Evolutionary conservation across 1,140 invertebrate genomes (phyloP), one percentile per base, ranked within the genome.

Genomic region (Zaprionus ornatus): DNA sequence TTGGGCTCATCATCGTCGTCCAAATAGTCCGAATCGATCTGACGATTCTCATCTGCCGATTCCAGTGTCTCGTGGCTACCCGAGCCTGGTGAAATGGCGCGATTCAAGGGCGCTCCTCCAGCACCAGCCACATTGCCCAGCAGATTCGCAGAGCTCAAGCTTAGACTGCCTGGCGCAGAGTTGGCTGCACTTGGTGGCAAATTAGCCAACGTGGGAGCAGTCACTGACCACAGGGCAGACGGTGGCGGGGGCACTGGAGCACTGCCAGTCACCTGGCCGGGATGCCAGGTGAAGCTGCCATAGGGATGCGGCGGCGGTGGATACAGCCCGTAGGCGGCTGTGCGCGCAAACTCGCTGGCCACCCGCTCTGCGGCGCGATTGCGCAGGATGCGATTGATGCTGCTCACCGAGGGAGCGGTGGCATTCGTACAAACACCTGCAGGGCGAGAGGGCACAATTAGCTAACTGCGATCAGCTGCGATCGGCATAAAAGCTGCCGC

Each of bases 331-430:
- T 98, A 98, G 19, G 97, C 97, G 1, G 97, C 97, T 0, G 97
- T 97, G 15, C 98, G 93, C 0, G 97, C 97, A 90, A 98, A 98
- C 92, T 99, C 98, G 5, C 96, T 97, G 0, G 97, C 97, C 0
- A 98, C 97, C 48, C 98, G 93, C 91, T 99, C 97, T 0, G 97
- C 97, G 0, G 98, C 98, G 17, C 98, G 94, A 92, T 99, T 99
- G 68, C 97, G 93, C 55, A 99, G 93, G 80, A 98, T 99, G 78
- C 98, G 94, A 93, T 98, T 98, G 88, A 99, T 99, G 77, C 97
- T 98, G 79, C 97, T 97, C 0, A 98, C 98, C 52, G 97, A 98
- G 0, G 98, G 98, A 27, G 95, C 97, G 78, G 96, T 97, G 74
- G 96, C 96, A 91, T 98, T 98, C 37, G 97, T 98, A 91, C 98